Conservation (phyloP, 1,140 invertebrate species). For the Macrosteles quadrilineatus region DNA sequence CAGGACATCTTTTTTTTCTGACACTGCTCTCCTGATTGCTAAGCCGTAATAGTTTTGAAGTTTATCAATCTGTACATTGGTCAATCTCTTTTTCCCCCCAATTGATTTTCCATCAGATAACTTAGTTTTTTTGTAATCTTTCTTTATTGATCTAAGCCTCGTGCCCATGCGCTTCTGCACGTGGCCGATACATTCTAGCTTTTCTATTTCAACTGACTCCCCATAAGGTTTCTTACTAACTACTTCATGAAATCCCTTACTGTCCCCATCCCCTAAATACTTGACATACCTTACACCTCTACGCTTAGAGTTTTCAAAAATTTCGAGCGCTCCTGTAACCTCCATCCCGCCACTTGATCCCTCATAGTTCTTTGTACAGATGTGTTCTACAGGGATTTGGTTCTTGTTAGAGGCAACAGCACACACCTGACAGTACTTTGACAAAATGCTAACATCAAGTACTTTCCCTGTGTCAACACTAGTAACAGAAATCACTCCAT, state of each 20-base stretch:
- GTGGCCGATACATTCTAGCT: constrained; percentile 33
- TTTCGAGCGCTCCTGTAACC: background rate
- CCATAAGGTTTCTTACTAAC: constrained; percentile 22
- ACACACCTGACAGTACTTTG: constrained; percentile 30
- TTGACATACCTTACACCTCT: constrained; percentile 28
- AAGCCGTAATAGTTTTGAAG: constrained; percentile 26
- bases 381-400: background rate
- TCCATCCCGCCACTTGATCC: constrained; percentile 22
- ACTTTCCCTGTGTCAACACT: constrained; percentile 30
- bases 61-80: constrained; percentile 16
- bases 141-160: constrained; percentile 8
- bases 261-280: constrained; percentile 38
- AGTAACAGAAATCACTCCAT: constrained; percentile 31
- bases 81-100: background rate
- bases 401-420: background rate
- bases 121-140: background rate
- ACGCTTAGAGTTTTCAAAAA: background rate
- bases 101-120: constrained; percentile 20
- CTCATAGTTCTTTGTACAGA: constrained; percentile 20
- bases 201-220: constrained; percentile 28
- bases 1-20: background rate
- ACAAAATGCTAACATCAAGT: constrained; percentile 30
- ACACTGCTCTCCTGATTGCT: constrained; percentile 8
- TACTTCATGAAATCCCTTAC: constrained; percentile 22
- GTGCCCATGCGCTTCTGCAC: constrained; percentile 31